A percentile compares a stretch with the other conserved stretches of the same genome.
Evolutionary conservation across 2,797 vertebrate genomes (phyloP).

Genomic region (Varecia variegata): DNA sequence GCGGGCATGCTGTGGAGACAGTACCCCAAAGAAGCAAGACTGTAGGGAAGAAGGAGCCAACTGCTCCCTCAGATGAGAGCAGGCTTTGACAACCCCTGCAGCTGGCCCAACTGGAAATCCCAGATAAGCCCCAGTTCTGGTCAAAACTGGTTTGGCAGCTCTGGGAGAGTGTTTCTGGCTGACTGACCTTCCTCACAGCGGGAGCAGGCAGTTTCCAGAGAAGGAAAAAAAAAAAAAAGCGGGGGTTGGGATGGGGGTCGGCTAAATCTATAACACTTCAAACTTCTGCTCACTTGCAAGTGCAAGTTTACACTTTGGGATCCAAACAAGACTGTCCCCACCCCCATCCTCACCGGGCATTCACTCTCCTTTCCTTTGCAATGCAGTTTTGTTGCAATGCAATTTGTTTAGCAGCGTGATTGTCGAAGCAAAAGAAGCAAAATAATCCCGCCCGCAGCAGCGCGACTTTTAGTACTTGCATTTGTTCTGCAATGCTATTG

Average conservation of each 20-base stretch:
- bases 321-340: neutral
- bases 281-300: slow-evolving; percentile 32
- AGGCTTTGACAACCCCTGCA: neutral
- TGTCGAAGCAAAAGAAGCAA: slow-evolving; percentile 19
- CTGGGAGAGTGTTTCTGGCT: slow-evolving; percentile 24
- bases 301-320: slow-evolving; percentile 48
- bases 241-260: neutral
- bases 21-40: neutral
- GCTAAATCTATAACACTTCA: slow-evolving; percentile 16
- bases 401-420: slow-evolving; percentile 6
- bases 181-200: slow-evolving; percentile 28
- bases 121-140: slow-evolving; percentile 34
- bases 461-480: neutral
- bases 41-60: neutral
- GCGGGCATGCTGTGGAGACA: neutral
- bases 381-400: slow-evolving; percentile 9
- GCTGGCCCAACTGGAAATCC: slow-evolving; percentile 59
- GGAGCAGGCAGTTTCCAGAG: slow-evolving; percentile 35
- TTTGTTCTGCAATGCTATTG: slow-evolving; percentile 1
- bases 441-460: neutral
- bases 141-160: slow-evolving; percentile 60
- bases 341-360: neutral
- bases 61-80: neutral
- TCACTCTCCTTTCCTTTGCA: neutral
- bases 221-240: neutral